Evolutionary conservation across 2,888 invertebrate species (phyloP).

Genomic region (Phengaris arion): DNA sequence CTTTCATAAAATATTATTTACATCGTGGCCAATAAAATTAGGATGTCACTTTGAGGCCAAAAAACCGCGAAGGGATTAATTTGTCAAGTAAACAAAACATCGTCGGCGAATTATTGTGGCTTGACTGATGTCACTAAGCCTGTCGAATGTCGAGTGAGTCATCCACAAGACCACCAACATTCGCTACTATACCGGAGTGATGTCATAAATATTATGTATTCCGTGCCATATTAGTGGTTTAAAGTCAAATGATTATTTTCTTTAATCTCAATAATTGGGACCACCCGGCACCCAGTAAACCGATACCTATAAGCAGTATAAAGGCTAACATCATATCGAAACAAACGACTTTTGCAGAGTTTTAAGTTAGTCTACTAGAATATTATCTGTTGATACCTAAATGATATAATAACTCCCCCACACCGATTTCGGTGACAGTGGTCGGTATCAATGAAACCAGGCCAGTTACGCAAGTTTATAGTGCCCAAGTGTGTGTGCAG

Average conservation of each 20-base stretch:
- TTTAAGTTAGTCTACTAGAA: no score
- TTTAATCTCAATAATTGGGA: slow-evolving; percentile 11
- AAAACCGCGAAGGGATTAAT: background rate
- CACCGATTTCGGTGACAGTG: no score
- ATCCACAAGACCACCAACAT: background rate
- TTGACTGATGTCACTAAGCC: background rate
- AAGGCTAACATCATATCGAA: no score
- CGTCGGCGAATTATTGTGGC: background rate
- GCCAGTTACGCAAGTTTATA: no score
- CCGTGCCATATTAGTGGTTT: background rate
- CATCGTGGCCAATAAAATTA: background rate
- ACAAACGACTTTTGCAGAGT: no score
- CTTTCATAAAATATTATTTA: no score
- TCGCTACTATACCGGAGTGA: background rate
- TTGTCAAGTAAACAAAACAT: background rate
- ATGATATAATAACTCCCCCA: no score
- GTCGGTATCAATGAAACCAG: no score
- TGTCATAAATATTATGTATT: slow-evolving; percentile 14
- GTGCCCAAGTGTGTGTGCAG: no score
- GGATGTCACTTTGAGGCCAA: background rate
- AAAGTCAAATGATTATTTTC: background rate
- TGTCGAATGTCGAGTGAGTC: slow-evolving; percentile 3
- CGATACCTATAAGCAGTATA: background rate
- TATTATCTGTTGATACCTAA: no score
- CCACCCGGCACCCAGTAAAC: slow-evolving; percentile 11